Evolutionary conservation across 2,888 invertebrate species (phyloP), one percentile per base, ranked within the genome.

Genomic region (Andrena minutula): DNA sequence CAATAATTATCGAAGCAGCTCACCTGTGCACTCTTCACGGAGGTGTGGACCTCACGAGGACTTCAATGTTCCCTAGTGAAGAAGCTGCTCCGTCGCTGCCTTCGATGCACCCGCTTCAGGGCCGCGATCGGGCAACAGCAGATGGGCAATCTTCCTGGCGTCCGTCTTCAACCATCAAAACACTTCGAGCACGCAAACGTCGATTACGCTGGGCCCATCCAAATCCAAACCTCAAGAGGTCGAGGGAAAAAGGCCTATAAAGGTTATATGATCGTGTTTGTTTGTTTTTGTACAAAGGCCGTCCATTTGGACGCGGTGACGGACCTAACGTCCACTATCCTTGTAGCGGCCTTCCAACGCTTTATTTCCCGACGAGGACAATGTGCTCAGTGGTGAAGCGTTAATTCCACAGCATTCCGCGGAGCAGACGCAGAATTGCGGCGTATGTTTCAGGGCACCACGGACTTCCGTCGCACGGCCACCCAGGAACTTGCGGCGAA

Each of bases 171-270:
- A 26, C 1, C 26, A 26, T 26, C 26, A 26, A 26, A 26, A 26
- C 26, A 1, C 1, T 26, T 26, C 26, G 26, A 26, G 26, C 26
- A 26, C 26, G 26, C 53, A 7, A 23, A 8, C 53, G n/a, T 53
- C 7, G 23, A 53, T 20, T 53, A 53, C n/a, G 53, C 53, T n/a
- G 53, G 53, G 20, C 53, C 53, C 7, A 53, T 53, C 53, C 53
- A 5, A 1, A 2, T 53, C 1, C 16, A 23, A 4, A 53, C 53
- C 0, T n/a, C 53, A 0, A 53, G 5, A 23, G 53, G 23, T 20
- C 16, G 53, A 5, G 53, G 53, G 2, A 20, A 53, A 2, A 16
- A 20, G 20, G 20, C 53, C 53, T 53, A 53, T 6, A 53, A 53
- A 6, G 53, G n/a, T 5, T n/a, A 53, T n/a, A 53, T 53, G 7